Evolutionary conservation across 2,113 vertebrate species (phyloP).

Genomic region (Centropus unirufus): DNA sequence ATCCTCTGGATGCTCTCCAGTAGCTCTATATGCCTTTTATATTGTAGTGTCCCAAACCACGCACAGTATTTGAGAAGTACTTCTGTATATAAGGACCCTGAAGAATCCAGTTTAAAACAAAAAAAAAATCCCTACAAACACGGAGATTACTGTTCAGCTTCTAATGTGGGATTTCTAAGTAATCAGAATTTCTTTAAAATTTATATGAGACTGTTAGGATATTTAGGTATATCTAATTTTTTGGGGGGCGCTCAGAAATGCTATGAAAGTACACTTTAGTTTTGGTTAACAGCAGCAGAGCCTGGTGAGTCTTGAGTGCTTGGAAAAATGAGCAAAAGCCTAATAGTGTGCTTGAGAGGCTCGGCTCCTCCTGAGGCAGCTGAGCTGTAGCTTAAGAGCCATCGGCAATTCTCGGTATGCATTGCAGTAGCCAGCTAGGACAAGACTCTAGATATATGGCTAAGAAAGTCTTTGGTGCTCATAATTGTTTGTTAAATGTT

Average conservation of each 20-base stretch:
- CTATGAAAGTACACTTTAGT: background rate
- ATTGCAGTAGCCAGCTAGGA: background rate
- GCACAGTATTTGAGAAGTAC: no score
- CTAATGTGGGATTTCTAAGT: accelerated
- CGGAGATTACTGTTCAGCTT: background rate
- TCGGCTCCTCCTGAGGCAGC: background rate
- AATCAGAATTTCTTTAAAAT: background rate
- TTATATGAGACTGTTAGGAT: background rate
- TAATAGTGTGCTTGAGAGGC: accelerated
- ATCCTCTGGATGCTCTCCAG: no score
- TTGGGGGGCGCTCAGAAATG: no score
- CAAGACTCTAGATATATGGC: background rate
- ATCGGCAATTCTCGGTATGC: accelerated
- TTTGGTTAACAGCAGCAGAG: background rate
- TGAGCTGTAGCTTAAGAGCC: background rate
- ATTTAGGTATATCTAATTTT: background rate
- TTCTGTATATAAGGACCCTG: accelerated
- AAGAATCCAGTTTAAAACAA: background rate
- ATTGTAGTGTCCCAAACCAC: no score
- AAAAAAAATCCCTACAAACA: no score
- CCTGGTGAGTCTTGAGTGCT: background rate
- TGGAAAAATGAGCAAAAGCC: background rate
- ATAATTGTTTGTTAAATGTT: background rate
- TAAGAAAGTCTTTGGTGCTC: background rate
- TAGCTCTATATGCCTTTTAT: no score